Evolutionary conservation across 2,113 vertebrate genomes (phyloP).

Genomic region (Dasypus novemcinctus): DNA sequence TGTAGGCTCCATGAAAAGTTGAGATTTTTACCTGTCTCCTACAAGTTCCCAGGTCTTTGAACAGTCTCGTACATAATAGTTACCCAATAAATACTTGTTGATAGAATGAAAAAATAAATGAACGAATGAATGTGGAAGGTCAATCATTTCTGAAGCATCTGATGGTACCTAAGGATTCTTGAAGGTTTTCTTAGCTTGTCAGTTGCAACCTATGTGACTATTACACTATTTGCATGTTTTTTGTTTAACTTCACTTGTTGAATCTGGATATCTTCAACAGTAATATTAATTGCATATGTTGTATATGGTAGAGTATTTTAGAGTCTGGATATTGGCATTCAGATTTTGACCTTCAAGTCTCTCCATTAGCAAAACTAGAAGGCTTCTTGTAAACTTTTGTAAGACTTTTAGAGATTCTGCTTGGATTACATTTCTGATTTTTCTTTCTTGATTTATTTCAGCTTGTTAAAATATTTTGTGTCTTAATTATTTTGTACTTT

Average conservation of each 20-base stretch:
- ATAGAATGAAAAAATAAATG: not conserved
- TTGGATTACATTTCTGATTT: slow-evolving; percentile 27
- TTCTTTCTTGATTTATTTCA: slow-evolving; percentile 60
- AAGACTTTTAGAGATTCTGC: slow-evolving; percentile 33
- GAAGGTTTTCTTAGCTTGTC: slow-evolving; percentile 11
- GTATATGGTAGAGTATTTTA: not conserved
- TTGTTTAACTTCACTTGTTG: not conserved
- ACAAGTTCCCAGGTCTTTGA: not conserved
- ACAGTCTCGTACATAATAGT: not conserved
- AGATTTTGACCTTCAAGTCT: slow-evolving; percentile 31
- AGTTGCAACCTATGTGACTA: not conserved
- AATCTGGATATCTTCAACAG: not conserved
- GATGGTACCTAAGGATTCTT: not conserved
- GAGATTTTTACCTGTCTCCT: not conserved
- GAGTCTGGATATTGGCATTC: not conserved
- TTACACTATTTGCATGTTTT: not conserved
- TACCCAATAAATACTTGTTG: not conserved
- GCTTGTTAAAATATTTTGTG: slow-evolving; percentile 77
- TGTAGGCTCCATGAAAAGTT: not conserved
- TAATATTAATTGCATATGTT: not conserved
- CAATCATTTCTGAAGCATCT: not conserved
- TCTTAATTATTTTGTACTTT: slow-evolving; percentile 79
- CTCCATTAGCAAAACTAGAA: not conserved
- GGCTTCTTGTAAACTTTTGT: slow-evolving; percentile 45
- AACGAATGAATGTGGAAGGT: not conserved